Evolutionary conservation across 2,113 vertebrate species (phyloP), one percentile per base, ranked within the genome.

Genomic region (Pygoscelis adeliae): DNA sequence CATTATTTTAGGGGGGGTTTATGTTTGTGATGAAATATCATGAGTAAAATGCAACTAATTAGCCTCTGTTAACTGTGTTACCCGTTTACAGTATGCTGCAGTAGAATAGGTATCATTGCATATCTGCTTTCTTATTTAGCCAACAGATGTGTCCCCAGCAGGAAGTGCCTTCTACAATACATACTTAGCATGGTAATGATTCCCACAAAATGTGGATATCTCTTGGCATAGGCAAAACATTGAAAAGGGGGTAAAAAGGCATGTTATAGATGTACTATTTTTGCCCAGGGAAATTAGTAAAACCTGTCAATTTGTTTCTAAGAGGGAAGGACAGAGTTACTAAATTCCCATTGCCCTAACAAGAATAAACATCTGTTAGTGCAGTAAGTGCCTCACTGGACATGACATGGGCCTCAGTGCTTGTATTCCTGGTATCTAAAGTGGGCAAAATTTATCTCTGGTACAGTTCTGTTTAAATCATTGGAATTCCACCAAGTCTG

Each of bases 71-170:
- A 80, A 89, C 30, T 96, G 38, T 77, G 69, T 74, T 88, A 72
- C 44, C 58, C 69, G 52, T 73, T 89, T 87, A 69, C 25, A 80
- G 34, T 38, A 49, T 8, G 34, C 38, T 77, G 66, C 36, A 80
- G 52, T 36, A 47, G 59, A 90, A 78, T 3, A 90, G 83, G 22
- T 70, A 83, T 56, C 49, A 18, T 10, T 71, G 61, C 44, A 8
- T 62, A 47, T 70, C 56, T 66, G 25, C 38, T 91, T 85, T 87
- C 62, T 72, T 93, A 93, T 66, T 86, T 80, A 93, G 78, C 38
- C 38, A 96, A 73, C 87, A 96, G 82, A 89, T 93, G 84, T 77
- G 40, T 53, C 58, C 72, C 73, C 93, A 89, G 91, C 78, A 83
- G 84, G 91, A 87, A 76, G 42, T 38, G 79, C 73, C 30, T 91